These are phyloP conservation scores for Cataglyphis albicans DNA, from an alignment of 2,888 invertebrate species.

Conservation along the genomic window DNA sequence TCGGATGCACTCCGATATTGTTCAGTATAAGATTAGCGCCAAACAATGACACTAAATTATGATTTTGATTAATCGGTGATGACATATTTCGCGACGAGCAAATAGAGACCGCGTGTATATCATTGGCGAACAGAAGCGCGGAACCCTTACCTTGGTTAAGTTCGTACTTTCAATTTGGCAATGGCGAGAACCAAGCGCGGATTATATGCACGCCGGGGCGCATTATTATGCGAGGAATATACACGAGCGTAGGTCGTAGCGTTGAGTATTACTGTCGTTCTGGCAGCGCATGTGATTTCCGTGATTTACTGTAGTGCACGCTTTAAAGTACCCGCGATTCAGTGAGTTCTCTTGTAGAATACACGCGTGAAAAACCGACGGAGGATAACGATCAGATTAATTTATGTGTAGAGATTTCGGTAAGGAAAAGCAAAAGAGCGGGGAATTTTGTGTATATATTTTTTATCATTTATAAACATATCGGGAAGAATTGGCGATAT, in stretches of 20 bases:
- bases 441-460: not conserved
- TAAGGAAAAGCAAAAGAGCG: not conserved
- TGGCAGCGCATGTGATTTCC: constrained; percentile 71
- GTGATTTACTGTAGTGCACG: constrained; percentile 70
- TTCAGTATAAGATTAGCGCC: not conserved
- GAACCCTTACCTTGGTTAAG: constrained; percentile 33
- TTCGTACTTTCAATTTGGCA: constrained; percentile 71
- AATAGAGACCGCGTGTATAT: constrained; percentile 51
- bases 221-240: constrained; percentile 69
- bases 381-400: constrained; percentile 23
- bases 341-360: constrained; percentile 12
- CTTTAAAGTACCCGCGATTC: constrained; percentile 46
- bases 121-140: constrained; percentile 38
- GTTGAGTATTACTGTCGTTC: constrained; percentile 73
- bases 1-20: not conserved
- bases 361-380: constrained; percentile 16
- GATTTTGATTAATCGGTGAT: constrained; percentile 27
- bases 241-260: constrained; percentile 59
- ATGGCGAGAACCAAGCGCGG: constrained; percentile 66
- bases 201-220: constrained; percentile 63
- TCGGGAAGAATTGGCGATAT: not conserved
- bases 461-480: not conserved
- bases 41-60: constrained; percentile 42
- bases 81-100: constrained; percentile 33
- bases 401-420: not conserved